phyloP scores from a whole-genome alignment of 2,888 invertebrate species.

The Crematogaster levior region DNA sequence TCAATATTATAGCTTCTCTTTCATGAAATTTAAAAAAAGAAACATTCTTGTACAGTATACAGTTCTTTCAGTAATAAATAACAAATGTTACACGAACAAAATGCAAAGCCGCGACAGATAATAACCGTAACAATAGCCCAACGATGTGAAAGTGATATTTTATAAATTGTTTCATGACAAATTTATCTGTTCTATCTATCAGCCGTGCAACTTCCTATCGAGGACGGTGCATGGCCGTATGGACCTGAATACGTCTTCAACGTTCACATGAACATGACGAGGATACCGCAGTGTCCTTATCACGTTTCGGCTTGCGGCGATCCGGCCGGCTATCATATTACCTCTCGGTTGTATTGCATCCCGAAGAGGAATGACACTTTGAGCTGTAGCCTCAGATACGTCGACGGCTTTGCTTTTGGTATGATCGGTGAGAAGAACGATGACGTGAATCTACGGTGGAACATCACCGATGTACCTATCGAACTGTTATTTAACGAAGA shows the following conservation, averaged over 20 bases:
- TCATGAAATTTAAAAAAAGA: neutral
- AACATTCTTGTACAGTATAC: too few relatives aligned
- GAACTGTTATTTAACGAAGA: constrained; percentile 65
- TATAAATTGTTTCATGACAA: too few relatives aligned
- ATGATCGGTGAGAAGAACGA: constrained; percentile 54
- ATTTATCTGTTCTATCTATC: neutral
- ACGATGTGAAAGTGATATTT: too few relatives aligned
- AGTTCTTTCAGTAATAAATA: neutral
- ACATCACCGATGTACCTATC: constrained; percentile 46
- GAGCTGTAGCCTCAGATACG: constrained; percentile 61
- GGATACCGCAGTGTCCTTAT: constrained; percentile 67
- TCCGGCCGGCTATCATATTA: neutral
- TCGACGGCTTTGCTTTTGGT: constrained; percentile 60
- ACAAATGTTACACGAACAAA: neutral
- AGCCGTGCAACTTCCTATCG: constrained; percentile 63
- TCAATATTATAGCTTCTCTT: neutral
- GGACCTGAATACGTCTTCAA: constrained; percentile 77
- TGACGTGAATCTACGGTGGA: neutral
- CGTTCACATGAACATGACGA: constrained; percentile 73
- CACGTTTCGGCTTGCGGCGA: neutral
- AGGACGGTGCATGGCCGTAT: constrained; percentile 73
- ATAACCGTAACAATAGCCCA: too few relatives aligned
- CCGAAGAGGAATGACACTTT: constrained; percentile 56
- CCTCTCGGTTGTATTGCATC: constrained; percentile 56
- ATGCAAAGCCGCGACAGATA: too few relatives aligned